phyloP scores from a whole-genome alignment of 2,113 vertebrate genomes.

The Alectura lathami region DNA sequence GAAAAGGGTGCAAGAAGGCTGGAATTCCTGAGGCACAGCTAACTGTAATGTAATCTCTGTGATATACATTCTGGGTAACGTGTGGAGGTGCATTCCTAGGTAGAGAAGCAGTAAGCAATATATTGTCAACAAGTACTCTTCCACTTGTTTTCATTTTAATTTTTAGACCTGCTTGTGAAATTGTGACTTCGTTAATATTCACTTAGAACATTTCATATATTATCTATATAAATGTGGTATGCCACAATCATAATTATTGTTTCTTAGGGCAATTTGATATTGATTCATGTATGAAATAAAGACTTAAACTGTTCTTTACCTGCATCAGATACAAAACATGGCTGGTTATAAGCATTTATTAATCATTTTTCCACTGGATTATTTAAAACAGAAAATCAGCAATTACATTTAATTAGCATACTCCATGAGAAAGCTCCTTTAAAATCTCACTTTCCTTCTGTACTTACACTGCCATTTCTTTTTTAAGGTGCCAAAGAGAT shows the following conservation, averaged over 20 bases:
- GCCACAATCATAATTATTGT: background rate
- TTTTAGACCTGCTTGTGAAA: background rate
- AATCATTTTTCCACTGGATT: background rate
- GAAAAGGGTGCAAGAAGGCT: background rate
- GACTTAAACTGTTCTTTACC: background rate
- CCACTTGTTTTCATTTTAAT: background rate
- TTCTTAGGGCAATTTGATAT: background rate
- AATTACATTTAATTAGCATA: background rate
- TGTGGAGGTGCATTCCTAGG: background rate
- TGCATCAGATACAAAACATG: background rate
- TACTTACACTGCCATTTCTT: background rate
- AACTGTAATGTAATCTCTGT: background rate
- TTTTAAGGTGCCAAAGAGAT: background rate
- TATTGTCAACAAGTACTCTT: rapidly evolving
- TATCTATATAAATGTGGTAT: background rate
- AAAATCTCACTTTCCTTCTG: background rate
- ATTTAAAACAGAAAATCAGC: background rate
- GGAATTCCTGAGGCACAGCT: background rate
- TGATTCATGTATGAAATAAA: background rate
- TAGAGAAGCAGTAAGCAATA: background rate
- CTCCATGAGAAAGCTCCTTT: background rate
- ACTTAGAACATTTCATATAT: background rate
- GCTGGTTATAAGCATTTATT: background rate
- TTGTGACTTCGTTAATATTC: background rate
- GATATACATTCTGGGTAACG: background rate